phyloP scores from a whole-genome alignment of 1,140 invertebrate genomes.

The Drosophila mauritiana region DNA sequence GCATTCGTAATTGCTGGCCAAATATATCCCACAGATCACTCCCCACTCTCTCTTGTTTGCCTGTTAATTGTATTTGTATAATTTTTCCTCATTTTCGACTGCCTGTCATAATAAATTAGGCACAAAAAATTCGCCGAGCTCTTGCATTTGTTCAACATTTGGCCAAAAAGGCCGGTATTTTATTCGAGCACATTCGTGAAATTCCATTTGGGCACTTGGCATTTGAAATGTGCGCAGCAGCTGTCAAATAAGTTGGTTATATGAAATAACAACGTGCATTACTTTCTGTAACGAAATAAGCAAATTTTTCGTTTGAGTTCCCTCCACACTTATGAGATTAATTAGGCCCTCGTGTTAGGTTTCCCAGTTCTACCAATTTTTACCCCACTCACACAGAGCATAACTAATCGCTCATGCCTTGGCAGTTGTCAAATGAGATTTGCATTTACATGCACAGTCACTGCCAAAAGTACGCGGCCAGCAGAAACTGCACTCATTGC shows the following conservation, averaged over 20 bases:
- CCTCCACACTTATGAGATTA: conserved; percentile 26
- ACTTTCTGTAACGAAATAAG: conserved; percentile 18
- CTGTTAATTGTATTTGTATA: conserved; percentile 49
- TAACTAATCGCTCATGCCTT: conserved; percentile 55
- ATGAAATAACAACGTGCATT: conserved; percentile 20
- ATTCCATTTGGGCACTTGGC: conserved; percentile 39
- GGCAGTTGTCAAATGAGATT: conserved; percentile 50
- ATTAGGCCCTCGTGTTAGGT: conserved; percentile 23
- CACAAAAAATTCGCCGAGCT: conserved; percentile 26
- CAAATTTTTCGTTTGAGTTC: conserved; percentile 6
- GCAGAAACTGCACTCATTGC: conserved; percentile 51
- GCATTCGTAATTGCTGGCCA: conserved; percentile 55
- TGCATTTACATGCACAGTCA: conserved; percentile 43
- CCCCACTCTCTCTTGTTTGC: conserved; percentile 27
- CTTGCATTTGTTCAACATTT: conserved; percentile 39
- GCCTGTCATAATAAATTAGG: conserved; percentile 52
- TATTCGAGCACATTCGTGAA: conserved; percentile 41
- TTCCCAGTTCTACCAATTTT: background rate
- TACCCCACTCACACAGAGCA: conserved; percentile 22
- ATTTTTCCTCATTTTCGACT: conserved; percentile 4
- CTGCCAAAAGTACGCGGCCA: conserved; percentile 25
- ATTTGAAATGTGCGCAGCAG: conserved; percentile 31
- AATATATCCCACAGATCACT: conserved; percentile 34
- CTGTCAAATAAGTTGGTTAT: conserved; percentile 45
- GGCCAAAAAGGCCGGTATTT: conserved; percentile 17